Evolutionary conservation across 2,888 invertebrate species (phyloP).

Genomic region (Dynastes grantii): DNA sequence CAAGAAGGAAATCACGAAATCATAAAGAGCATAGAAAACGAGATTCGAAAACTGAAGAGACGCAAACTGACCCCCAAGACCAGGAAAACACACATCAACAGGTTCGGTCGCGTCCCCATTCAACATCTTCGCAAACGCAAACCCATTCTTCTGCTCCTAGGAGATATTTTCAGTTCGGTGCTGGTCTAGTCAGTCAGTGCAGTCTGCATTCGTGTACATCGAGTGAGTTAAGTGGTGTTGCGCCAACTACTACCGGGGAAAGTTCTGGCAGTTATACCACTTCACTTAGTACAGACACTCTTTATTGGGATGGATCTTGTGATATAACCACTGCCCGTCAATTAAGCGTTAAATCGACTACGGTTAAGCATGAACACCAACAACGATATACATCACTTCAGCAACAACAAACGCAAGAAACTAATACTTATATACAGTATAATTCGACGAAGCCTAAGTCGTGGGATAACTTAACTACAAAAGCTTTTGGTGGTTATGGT

Average conservation of each 20-base stretch:
- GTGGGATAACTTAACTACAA: constrained; percentile 91
- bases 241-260: constrained; percentile 76
- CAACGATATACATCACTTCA: constrained; percentile 59
- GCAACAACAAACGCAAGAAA: constrained; percentile 62
- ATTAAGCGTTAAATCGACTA: constrained; percentile 68
- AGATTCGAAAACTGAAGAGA: constrained; percentile 70
- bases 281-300: constrained; percentile 88
- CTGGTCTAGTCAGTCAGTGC: constrained; percentile 83
- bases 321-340: constrained; percentile 67
- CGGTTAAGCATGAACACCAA: constrained; percentile 65
- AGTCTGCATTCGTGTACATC: constrained; percentile 89
- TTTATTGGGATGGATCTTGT: constrained; percentile 82
- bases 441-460: constrained; percentile 84
- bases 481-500: constrained; percentile 89
- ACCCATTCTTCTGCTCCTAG: constrained; percentile 63
- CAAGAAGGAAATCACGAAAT: constrained; percentile 71
- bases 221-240: constrained; percentile 80
- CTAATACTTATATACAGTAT: constrained; percentile 71
- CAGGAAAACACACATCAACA: constrained; percentile 67
- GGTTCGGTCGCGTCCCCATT: constrained; percentile 59
- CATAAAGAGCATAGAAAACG: constrained; percentile 76
- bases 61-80: constrained; percentile 71
- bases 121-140: constrained; percentile 61
- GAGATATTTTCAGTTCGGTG: constrained; percentile 79
- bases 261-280: constrained; percentile 88